Base-by-base conservation (phyloP, 1,140 invertebrate species). In the Drosophila bipectinata region DNA sequence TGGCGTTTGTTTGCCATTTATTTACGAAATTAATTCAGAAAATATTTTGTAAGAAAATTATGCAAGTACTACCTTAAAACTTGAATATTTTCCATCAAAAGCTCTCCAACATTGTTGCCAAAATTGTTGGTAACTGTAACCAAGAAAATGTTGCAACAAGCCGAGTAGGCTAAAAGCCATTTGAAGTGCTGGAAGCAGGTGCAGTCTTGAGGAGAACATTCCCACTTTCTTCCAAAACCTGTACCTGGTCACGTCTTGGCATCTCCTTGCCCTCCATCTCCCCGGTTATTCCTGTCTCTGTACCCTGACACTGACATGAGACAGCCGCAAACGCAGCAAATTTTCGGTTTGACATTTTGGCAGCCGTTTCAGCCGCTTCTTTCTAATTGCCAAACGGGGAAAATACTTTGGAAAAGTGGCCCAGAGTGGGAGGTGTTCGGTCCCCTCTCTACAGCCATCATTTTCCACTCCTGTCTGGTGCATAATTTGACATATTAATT, bases 401-500 rank as follows among this genome's bases (percentile, higher is more conserved):
- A 39, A 47, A 37, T 51, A 10, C 39, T 24, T 51, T 4, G 41
- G 14, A 63, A 52, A 9, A 14, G 34, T 28, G 7, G 37, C 30
- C 49, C 18, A 63, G 21, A 41, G 37, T 8, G 18, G 44, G 18
- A 47, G 8, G 18, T 21, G 34, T 39, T 67, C 59, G 47, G 18
- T n/a, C 26, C 62, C 24, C n/a, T n/a, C 8, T 30, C 24, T n/a
- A 10, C 51, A 18, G 8, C 15, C 14, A n/a, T 1, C 14, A 32
- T 39, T 44, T 49, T 39, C 55, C 52, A 51, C 54, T 55, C 41
- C 47, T 32, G 52, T 32, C 53, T 67, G 66, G 54, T 64, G 64
- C 78, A 87, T 87, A 87, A 87, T 87, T 85, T 85, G 81, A 85
- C 82, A 85, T 85, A 85, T 85, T 85, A 78, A 85, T 85, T 85